These are phyloP conservation scores for Ochropacha duplaris DNA, from an alignment of 2,888 invertebrate genomes.

Conservation along the genomic window DNA sequence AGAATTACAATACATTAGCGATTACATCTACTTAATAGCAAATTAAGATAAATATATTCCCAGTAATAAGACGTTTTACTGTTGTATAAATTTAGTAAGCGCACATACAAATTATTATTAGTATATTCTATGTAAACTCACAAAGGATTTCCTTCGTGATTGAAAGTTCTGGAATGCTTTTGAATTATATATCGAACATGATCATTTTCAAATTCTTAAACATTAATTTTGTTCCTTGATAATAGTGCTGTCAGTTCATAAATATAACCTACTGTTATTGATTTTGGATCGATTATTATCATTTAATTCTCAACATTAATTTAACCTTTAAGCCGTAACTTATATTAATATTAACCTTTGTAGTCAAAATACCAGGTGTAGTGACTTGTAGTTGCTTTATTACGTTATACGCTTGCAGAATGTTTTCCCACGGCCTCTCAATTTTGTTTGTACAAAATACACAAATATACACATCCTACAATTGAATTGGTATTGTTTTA, in stretches of 20 bases:
- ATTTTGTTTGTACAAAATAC: slow-evolving; percentile 7
- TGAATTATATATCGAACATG: no score
- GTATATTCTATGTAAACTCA: no score
- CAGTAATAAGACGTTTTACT: not conserved
- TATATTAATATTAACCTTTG: not conserved
- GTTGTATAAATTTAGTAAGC: not conserved
- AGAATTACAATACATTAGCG: not conserved
- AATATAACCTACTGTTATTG: no score
- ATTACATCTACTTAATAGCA: not conserved
- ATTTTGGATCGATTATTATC: not conserved
- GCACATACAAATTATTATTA: no score
- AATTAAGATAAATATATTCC: not conserved
- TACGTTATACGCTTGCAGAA: not conserved
- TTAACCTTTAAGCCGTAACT: not conserved
- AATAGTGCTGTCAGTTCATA: no score
- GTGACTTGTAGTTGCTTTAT: not conserved
- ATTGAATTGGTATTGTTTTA: slow-evolving; percentile 27
- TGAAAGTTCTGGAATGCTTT: no score
- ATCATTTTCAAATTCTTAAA: no score
- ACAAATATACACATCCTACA: slow-evolving; percentile 12
- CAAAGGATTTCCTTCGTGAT: no score
- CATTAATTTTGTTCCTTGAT: no score
- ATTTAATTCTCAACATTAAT: not conserved
- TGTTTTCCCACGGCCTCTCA: slow-evolving; percentile 9
- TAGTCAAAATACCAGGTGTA: not conserved